Conservation (phyloP, 2,797 vertebrate genomes). For the Betta splendens region DNA sequence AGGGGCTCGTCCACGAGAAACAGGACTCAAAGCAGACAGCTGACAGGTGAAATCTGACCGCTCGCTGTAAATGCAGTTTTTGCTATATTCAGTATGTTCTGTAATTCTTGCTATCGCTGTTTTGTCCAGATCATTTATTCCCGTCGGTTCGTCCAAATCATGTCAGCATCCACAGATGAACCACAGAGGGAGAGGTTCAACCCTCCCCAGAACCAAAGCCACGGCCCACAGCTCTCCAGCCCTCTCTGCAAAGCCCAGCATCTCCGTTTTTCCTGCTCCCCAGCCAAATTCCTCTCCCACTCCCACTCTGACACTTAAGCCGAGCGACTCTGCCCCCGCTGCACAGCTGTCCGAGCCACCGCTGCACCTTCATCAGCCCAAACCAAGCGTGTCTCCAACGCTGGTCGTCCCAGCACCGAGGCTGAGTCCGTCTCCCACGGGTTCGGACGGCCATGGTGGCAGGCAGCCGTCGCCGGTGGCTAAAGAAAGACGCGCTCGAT, state of each 20-base stretch:
- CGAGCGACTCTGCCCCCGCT: slow-evolving; percentile 36
- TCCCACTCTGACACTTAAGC: slow-evolving; percentile 45
- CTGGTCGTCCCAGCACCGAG: slow-evolving; percentile 59
- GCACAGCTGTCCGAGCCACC: slow-evolving; percentile 39
- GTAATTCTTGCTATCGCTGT: neutral
- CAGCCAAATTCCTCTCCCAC: slow-evolving; percentile 55
- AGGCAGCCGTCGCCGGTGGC: slow-evolving; percentile 52
- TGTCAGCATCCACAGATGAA: slow-evolving; percentile 32
- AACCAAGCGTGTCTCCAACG: slow-evolving; percentile 59
- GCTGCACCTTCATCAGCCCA: slow-evolving; percentile 19
- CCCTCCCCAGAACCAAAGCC: slow-evolving; percentile 60
- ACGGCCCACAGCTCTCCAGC: slow-evolving; percentile 41
- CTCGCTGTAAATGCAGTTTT: neutral
- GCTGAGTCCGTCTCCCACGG: slow-evolving; percentile 59
- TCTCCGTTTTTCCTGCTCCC: slow-evolving; percentile 43
- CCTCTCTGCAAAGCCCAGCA: slow-evolving; percentile 39
- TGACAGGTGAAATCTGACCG: slow-evolving; percentile 64
- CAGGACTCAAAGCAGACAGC: slow-evolving; percentile 21
- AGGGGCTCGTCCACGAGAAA: slow-evolving; percentile 51
- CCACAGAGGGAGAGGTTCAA: slow-evolving; percentile 50
- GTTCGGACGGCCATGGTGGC: slow-evolving; percentile 35
- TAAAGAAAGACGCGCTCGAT: slow-evolving; percentile 60
- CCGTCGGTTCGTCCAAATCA: slow-evolving; percentile 42
- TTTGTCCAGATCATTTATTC: slow-evolving; percentile 51
- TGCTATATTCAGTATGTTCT: neutral